Conservation (phyloP, 64 coral and sea anemone genomes). For the Trachythela sp. region DNA sequence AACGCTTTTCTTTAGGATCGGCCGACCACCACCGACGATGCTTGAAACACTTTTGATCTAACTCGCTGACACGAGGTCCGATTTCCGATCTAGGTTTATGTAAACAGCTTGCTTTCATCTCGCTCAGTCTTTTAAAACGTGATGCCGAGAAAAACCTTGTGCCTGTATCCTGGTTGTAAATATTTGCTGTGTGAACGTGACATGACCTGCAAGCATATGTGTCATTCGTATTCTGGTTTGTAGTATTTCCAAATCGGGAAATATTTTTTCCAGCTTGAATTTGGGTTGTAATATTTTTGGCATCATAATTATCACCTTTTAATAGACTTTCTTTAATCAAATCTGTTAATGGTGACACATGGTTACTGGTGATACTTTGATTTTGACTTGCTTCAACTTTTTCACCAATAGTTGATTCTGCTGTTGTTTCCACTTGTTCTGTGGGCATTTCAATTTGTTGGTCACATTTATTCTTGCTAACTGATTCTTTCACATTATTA, state of each 20-base stretch:
- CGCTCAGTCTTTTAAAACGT: neutral
- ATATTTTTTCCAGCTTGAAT: neutral
- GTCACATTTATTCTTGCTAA: neutral
- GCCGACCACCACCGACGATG: neutral
- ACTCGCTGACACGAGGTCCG: neutral
- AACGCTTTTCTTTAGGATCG: neutral
- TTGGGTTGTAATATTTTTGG: neutral
- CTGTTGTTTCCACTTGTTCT: neutral
- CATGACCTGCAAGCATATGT: neutral
- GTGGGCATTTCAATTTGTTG: neutral
- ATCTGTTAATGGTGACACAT: neutral
- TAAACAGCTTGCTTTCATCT: neutral
- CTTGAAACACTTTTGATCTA: slow-evolving; percentile 1
- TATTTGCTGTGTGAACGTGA: neutral
- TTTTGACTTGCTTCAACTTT: neutral
- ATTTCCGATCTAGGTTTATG: neutral
- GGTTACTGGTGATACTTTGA: neutral
- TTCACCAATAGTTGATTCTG: neutral
- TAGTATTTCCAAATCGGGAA: neutral
- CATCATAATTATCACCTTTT: neutral
- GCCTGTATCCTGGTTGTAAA: neutral
- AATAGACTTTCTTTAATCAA: neutral
- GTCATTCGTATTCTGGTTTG: neutral
- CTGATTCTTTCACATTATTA: neutral
- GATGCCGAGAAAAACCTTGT: neutral